Evolutionary conservation across 2,797 vertebrate genomes (phyloP).

Genomic region (Amniataba percoides): DNA sequence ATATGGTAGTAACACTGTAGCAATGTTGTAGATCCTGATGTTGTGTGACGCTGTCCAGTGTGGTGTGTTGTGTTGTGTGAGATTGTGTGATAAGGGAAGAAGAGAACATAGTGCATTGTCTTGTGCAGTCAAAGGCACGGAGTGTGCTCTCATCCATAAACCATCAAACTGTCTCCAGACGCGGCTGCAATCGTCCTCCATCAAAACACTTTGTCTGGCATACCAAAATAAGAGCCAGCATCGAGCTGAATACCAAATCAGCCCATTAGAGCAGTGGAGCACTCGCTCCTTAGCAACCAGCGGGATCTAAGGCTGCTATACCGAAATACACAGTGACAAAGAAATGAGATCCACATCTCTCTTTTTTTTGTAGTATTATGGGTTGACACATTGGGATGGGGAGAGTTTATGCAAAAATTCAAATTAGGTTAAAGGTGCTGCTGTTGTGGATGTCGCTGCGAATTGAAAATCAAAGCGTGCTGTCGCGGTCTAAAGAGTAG

Average conservation of each 20-base stretch:
- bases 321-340: constrained; percentile 91
- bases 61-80: constrained; percentile 75
- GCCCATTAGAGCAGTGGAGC: constrained; percentile 95
- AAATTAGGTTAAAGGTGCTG: constrained; percentile 75
- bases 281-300: constrained; percentile 98
- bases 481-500: constrained; percentile 57
- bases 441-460: constrained; percentile 59
- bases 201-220: constrained; percentile 99
- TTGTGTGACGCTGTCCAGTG: constrained; percentile 81
- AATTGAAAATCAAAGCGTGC: constrained; percentile 72
- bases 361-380: constrained; percentile 67
- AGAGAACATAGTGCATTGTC: constrained; percentile 89
- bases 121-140: constrained; percentile 92
- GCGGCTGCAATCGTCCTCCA: constrained; percentile 98
- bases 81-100: constrained; percentile 82
- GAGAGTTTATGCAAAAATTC: constrained; percentile 73
- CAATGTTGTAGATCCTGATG: constrained; percentile 76
- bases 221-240: constrained; percentile 98
- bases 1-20: constrained; percentile 60
- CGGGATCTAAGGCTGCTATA: constrained; percentile 91
- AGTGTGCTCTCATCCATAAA: constrained; percentile 92
- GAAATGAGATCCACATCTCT: constrained; percentile 81
- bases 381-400: constrained; percentile 69
- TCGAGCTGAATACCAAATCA: constrained; percentile 99
- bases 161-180: constrained; percentile 97